phyloP scores from a whole-genome alignment of 2,888 invertebrate species.

The Tachina fera region DNA sequence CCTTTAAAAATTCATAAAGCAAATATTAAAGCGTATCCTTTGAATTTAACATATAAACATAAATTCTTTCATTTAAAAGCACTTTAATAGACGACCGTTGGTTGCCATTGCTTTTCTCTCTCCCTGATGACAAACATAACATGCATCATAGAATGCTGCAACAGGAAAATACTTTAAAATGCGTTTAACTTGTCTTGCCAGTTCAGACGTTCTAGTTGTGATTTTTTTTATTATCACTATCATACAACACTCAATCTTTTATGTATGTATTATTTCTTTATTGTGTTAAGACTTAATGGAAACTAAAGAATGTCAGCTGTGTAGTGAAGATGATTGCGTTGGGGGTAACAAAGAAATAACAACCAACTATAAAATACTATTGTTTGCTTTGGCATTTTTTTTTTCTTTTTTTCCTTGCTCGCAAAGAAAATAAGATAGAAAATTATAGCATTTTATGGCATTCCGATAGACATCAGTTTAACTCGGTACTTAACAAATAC shows the following conservation, averaged over 20 bases:
- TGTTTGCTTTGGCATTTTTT: conserved; percentile 23
- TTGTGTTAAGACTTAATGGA: conserved; percentile 37
- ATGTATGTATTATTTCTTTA: not conserved
- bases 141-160: conserved; percentile 21
- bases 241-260: not conserved
- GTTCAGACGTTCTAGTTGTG: conserved; percentile 13
- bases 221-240: conserved; percentile 19
- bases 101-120: not conserved
- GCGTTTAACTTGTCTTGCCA: conserved; percentile 43
- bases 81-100: not conserved
- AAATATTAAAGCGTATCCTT: not conserved
- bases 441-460: conserved; percentile 55
- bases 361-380: conserved; percentile 40
- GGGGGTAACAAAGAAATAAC: conserved; percentile 33
- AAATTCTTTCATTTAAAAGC: not conserved
- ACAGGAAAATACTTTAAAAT: conserved; percentile 37
- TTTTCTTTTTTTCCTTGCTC: too few species aligned
- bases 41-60: not conserved
- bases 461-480: conserved; percentile 50
- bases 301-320: not conserved
- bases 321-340: not conserved
- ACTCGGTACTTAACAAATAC: not conserved
- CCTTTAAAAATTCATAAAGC: not conserved
- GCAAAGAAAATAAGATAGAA: conserved; percentile 18
- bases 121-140: conserved; percentile 7